Evolutionary conservation across 2,797 vertebrate species (phyloP).

Genomic region (Erpetoichthys calabaricus): DNA sequence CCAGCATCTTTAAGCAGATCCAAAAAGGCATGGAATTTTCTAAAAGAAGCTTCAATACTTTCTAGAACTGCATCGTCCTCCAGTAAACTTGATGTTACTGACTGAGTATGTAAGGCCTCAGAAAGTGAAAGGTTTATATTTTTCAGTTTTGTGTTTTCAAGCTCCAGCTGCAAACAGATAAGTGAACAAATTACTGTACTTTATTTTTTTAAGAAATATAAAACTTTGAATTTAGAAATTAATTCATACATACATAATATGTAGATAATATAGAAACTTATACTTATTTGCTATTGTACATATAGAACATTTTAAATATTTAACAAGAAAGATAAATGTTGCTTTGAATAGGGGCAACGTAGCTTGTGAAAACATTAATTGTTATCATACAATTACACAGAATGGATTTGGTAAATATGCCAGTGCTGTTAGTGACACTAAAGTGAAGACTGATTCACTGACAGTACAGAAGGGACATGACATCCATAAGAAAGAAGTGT

Average conservation of each 20-base stretch:
- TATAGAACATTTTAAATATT: too few species aligned
- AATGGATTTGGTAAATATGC: too few species aligned
- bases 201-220: background rate
- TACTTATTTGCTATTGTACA: background rate
- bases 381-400: too few species aligned
- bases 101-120: slow-evolving; percentile 53
- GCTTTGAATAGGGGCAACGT: too few species aligned
- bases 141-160: slow-evolving; percentile 67
- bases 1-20: slow-evolving; percentile 90
- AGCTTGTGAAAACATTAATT: too few species aligned
- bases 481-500: too few species aligned
- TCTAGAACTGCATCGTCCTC: slow-evolving; percentile 79
- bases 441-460: too few species aligned
- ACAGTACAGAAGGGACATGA: too few species aligned
- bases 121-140: slow-evolving; percentile 65
- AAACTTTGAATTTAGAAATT: slow-evolving; percentile 3
- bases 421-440: too few species aligned
- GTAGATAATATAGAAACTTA: background rate
- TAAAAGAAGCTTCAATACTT: slow-evolving; percentile 84
- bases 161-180: slow-evolving; percentile 50
- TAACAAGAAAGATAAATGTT: too few species aligned
- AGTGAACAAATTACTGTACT: slow-evolving; percentile 2
- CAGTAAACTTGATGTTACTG: slow-evolving; percentile 49
- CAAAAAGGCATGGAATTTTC: slow-evolving; percentile 89
- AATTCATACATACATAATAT: slow-evolving; percentile 1